Percentiles rank a stretch among this genome's conserved stretches.
phyloP scores from a whole-genome alignment of 37 sponge, comb jelly and placozoan species.

The Bolinopsis microptera region DNA sequence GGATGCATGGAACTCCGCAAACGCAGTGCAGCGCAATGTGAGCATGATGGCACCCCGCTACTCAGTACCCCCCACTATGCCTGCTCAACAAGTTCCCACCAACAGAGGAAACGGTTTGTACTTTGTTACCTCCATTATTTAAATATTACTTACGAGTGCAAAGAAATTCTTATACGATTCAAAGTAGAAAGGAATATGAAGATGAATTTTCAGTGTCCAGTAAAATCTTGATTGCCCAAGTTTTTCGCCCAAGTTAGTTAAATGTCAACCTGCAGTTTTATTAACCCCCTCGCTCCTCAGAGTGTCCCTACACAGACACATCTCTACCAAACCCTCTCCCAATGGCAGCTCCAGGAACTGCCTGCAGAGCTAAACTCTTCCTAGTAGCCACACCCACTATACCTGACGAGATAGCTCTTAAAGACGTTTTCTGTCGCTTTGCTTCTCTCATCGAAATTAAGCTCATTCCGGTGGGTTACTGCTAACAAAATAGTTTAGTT shows the following conservation, averaged over 20 bases:
- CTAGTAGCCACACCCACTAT: constrained; percentile 87
- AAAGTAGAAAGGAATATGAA: too few relatives aligned
- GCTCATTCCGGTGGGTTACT: constrained; percentile 27
- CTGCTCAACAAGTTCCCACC: not conserved
- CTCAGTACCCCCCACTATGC: not conserved
- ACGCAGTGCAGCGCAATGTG: not conserved
- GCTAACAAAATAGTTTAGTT: not conserved
- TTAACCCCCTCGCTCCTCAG: not conserved
- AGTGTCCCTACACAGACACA: not conserved
- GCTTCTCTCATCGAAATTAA: constrained; percentile 82
- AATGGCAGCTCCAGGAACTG: not conserved
- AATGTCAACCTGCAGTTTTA: too few relatives aligned
- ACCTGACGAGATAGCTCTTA: constrained; percentile 78
- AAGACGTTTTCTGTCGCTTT: constrained; percentile 84
- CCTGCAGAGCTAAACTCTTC: constrained; percentile 72
- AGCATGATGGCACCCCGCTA: not conserved
- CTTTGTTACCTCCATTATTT: too few relatives aligned
- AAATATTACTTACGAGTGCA: too few relatives aligned
- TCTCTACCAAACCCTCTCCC: not conserved
- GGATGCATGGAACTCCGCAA: constrained; percentile 7
- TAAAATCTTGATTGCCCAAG: too few relatives aligned
- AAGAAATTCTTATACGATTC: too few relatives aligned
- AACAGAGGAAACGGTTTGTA: not conserved
- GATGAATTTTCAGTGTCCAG: too few relatives aligned
- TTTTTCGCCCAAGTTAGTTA: too few relatives aligned